Percentiles rank a stretch among this genome's conserved stretches.
These are phyloP conservation scores for Paracanthobrama guichenoti DNA, from an alignment of 2,113 vertebrate genomes.

Conservation along the genomic window DNA sequence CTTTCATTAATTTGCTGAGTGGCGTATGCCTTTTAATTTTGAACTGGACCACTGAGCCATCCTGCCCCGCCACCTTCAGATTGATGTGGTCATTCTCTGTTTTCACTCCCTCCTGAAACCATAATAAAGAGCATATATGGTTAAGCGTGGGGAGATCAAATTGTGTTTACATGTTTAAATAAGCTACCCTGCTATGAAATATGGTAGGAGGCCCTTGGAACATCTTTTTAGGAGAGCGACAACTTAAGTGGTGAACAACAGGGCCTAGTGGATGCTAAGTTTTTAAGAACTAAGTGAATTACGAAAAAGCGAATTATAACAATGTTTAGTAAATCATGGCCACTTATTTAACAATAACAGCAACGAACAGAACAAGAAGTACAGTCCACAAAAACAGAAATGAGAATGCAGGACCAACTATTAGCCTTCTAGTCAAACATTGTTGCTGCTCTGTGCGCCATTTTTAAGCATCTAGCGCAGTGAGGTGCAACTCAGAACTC, in stretches of 20 bases:
- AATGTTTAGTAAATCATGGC: background rate
- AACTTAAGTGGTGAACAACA: background rate
- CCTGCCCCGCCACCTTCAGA: slow-evolving; percentile 91
- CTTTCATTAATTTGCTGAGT: slow-evolving; percentile 94
- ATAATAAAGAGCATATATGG: background rate
- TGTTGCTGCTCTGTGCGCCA: slow-evolving; percentile 43
- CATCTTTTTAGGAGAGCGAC: background rate
- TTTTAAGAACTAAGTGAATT: background rate
- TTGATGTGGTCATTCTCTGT: slow-evolving; percentile 93
- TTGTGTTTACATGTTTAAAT: background rate
- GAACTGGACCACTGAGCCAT: slow-evolving; percentile 92
- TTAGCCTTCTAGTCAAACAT: slow-evolving; percentile 9
- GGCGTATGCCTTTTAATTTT: slow-evolving; percentile 94
- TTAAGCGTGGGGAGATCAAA: background rate
- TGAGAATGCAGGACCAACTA: background rate
- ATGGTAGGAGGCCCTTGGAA: background rate
- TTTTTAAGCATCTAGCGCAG: slow-evolving; percentile 53
- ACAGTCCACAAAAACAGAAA: background rate
- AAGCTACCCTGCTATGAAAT: background rate
- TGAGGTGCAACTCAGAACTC: background rate
- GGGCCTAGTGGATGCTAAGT: slow-evolving; percentile 8
- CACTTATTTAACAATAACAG: background rate
- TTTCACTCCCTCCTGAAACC: slow-evolving; percentile 85
- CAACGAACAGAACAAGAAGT: background rate
- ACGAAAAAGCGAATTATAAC: background rate